Evolutionary conservation across 2,113 vertebrate genomes (phyloP).

Genomic region (Rhea pennata): DNA sequence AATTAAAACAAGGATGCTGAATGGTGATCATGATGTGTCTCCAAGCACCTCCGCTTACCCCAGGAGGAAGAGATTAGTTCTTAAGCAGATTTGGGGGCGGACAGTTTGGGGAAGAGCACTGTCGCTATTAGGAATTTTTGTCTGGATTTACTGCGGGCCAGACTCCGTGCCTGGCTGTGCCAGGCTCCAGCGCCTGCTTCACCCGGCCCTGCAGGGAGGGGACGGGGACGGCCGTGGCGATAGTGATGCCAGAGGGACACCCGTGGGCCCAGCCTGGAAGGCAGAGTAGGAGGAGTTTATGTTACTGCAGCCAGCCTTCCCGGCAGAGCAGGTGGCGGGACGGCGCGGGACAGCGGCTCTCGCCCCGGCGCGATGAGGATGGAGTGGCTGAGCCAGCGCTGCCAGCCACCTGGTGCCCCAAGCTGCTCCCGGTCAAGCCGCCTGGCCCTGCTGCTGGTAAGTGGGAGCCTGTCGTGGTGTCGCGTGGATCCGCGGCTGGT

Average conservation of each 20-base stretch:
- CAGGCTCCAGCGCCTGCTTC: background rate
- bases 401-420: background rate
- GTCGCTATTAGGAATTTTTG: accelerated
- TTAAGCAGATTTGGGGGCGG: accelerated
- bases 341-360: background rate
- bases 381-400: conserved; percentile 54
- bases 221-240: background rate
- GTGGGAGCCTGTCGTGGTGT: background rate
- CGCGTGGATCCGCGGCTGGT: background rate
- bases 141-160: background rate
- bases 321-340: conserved; percentile 10
- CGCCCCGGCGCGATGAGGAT: background rate
- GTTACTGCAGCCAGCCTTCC: background rate
- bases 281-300: conserved; percentile 30
- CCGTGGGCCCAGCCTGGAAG: background rate
- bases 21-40: accelerated
- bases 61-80: accelerated
- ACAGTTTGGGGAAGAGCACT: accelerated
- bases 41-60: accelerated
- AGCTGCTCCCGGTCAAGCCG: conserved; percentile 18
- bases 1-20: background rate
- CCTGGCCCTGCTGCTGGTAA: conserved; percentile 62
- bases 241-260: too few species aligned
- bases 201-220: background rate
- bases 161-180: accelerated